A percentile compares a stretch with the other conserved stretches of the same genome.
Conservation (phyloP, 2,113 vertebrate genomes). For the Xenopus borealis region DNA sequence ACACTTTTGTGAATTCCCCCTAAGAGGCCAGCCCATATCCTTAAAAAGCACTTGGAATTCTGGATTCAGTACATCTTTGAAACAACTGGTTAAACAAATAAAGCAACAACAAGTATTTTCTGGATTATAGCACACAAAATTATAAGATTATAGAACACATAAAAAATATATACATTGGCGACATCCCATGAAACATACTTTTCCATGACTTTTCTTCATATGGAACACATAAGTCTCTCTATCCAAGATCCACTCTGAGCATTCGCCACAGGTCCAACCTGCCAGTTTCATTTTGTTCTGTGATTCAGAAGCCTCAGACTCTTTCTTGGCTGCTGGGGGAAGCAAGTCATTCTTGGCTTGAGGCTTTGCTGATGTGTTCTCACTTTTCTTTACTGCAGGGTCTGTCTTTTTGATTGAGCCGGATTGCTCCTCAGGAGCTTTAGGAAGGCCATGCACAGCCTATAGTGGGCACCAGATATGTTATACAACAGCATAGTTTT, state of each 20-base stretch:
- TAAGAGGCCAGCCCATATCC: too few species aligned
- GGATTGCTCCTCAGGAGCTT: conserved; percentile 66
- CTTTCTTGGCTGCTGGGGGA: conserved; percentile 51
- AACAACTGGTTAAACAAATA: background rate
- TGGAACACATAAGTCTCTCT: conserved; percentile 86
- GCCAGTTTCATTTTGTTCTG: conserved; percentile 65
- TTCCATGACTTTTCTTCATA: conserved; percentile 85
- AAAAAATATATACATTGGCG: too few species aligned
- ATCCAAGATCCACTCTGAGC: conserved; percentile 84
- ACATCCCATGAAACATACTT: conserved; percentile 61
- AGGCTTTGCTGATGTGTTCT: conserved; percentile 34
- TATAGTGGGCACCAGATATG: conserved; percentile 47
- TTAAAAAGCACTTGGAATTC: too few species aligned
- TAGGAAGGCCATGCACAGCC: conserved; percentile 75
- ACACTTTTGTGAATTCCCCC: too few species aligned
- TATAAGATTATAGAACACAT: background rate
- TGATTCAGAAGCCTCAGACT: conserved; percentile 54
- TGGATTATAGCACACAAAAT: background rate
- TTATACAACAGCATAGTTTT: too few species aligned
- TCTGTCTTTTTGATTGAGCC: conserved; percentile 59
- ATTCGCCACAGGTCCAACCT: conserved; percentile 88
- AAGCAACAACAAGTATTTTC: background rate
- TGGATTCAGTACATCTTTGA: too few species aligned
- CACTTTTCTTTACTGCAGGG: conserved; percentile 37
- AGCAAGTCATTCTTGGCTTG: conserved; percentile 1